A percentile compares a stretch with the other conserved stretches of the same genome.
Conservation (phyloP, 1,140 invertebrate genomes). For the Monomorium pharaonis region DNA sequence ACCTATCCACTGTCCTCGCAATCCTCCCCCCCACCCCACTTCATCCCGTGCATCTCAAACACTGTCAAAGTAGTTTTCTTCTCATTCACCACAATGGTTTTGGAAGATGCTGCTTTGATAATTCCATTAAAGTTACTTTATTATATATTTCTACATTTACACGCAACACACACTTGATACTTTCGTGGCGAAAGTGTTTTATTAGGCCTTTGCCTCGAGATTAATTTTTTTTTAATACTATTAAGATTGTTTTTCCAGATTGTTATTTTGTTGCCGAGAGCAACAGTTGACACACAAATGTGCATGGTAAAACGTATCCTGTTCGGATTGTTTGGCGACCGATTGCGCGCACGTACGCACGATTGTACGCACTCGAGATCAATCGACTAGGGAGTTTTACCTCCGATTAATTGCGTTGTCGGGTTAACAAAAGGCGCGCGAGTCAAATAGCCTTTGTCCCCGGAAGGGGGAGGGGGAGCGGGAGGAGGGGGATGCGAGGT, state of each 20-base stretch:
- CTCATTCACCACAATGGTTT: not conserved
- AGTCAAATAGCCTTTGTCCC: slow-evolving; percentile 31
- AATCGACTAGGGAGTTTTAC: slow-evolving; percentile 7
- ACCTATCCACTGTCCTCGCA: not conserved
- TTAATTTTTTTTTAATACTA: not conserved
- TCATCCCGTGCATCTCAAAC: no score
- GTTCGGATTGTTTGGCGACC: not conserved
- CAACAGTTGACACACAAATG: not conserved
- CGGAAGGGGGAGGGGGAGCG: no score
- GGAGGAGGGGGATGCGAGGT: not conserved
- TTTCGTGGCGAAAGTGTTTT: not conserved
- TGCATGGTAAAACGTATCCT: not conserved
- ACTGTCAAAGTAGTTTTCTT: not conserved
- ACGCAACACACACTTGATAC: not conserved
- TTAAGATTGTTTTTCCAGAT: not conserved
- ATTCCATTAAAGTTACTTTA: not conserved
- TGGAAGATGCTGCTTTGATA: not conserved
- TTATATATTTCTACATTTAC: not conserved
- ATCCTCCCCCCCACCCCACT: no score
- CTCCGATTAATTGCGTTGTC: slow-evolving; percentile 35
- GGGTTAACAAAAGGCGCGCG: slow-evolving; percentile 42
- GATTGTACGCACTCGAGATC: not conserved
- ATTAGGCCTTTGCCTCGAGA: not conserved
- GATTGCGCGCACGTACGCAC: not conserved
- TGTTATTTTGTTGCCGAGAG: not conserved